A percentile compares a stretch with the other conserved stretches of the same genome.
Conservation (phyloP, 1,140 invertebrate genomes). For the Caenorhabditis inopinata region DNA sequence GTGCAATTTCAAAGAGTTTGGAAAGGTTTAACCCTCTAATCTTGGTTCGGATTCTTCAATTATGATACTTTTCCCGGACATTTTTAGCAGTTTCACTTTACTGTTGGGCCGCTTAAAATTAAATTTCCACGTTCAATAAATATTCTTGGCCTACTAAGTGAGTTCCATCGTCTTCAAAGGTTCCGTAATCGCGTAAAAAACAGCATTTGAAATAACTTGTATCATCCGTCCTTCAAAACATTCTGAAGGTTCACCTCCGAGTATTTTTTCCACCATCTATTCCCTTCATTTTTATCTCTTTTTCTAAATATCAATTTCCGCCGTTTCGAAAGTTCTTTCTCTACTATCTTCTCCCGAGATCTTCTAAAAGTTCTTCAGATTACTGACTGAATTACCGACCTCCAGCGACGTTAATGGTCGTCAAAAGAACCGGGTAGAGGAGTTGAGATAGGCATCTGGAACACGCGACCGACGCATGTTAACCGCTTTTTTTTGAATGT, state of each 20-base stretch:
- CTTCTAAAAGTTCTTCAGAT: conserved; percentile 3
- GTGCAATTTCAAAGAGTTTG: no score
- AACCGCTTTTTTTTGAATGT: not conserved
- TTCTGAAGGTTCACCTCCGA: not conserved
- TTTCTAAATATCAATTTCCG: not conserved
- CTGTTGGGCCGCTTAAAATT: no score
- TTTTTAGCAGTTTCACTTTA: no score
- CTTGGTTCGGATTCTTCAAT: no score
- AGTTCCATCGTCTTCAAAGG: no score
- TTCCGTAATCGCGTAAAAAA: no score
- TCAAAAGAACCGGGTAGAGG: not conserved
- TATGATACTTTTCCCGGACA: no score
- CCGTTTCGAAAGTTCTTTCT: not conserved
- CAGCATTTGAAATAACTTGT: not conserved
- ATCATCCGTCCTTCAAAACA: not conserved
- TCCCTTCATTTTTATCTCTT: not conserved
- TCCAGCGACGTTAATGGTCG: conserved; percentile 13
- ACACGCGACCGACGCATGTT: conserved; percentile 11
- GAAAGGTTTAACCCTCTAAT: no score
- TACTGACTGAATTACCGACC: not conserved
- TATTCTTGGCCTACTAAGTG: no score
- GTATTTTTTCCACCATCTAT: not conserved
- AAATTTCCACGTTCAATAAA: no score
- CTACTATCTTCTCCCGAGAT: not conserved
- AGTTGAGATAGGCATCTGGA: conserved; percentile 1